Conservation (phyloP, 2,797 vertebrate genomes). For the Siniperca undulata region DNA sequence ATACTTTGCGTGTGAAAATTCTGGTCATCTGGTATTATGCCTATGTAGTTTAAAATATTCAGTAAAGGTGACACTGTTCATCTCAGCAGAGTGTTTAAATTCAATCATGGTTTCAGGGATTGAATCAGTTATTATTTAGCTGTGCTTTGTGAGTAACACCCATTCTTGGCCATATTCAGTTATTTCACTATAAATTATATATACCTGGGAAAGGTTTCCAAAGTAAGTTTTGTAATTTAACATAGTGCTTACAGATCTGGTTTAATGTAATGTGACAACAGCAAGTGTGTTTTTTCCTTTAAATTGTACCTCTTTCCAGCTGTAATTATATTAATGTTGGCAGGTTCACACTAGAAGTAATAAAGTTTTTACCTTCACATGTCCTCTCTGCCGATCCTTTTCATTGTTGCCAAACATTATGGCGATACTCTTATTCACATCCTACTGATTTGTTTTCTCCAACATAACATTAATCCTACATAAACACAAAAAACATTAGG, state of each 20-base stretch:
- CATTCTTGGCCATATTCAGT: not conserved
- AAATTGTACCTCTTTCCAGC: slow-evolving; percentile 56
- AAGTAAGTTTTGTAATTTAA: not conserved
- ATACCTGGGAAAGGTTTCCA: not conserved
- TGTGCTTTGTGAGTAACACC: not conserved
- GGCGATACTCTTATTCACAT: not conserved
- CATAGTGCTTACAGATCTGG: slow-evolving; percentile 3
- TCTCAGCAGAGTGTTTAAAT: slow-evolving; percentile 38
- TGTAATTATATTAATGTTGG: slow-evolving; percentile 27
- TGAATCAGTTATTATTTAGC: slow-evolving; percentile 2
- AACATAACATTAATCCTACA: slow-evolving; percentile 6
- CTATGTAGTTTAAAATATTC: not conserved
- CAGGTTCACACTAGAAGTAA: slow-evolving; percentile 52
- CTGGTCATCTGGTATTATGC: not conserved
- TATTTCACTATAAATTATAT: not conserved
- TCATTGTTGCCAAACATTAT: not conserved
- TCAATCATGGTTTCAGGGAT: slow-evolving; percentile 38
- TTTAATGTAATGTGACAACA: not conserved
- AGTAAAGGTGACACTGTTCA: not conserved
- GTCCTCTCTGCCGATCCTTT: not conserved
- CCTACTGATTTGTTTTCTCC: not conserved
- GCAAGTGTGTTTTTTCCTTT: slow-evolving; percentile 7
- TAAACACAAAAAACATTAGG: slow-evolving; percentile 1
- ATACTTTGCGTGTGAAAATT: not conserved
- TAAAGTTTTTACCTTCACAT: slow-evolving; percentile 66